Base-by-base conservation (phyloP, 2,797 vertebrate species). In the Pangasius sanitwongsei region DNA sequence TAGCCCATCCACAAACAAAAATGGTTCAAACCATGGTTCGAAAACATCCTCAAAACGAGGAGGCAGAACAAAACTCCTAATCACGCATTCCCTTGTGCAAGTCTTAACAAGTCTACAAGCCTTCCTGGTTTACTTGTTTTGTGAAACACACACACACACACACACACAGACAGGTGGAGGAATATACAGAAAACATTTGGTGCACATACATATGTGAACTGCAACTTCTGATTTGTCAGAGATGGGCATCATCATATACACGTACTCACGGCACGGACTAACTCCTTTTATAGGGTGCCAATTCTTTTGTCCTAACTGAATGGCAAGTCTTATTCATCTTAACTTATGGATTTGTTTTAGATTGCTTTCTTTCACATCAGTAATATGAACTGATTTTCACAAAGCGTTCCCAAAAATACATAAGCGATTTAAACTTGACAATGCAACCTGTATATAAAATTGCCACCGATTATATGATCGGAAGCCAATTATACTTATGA, bases 41-140 rank as follows among this genome's bases (percentile, higher is more conserved):
- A 48, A 48, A 7, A 48, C 44, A 48, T 48, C 44, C 44, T 48
- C 44, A 48, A 0, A 48, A 63, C 6, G 57, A 59, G 57, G 2
- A 85, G 18, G n/a, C 20, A 83, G 86, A 77, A 13, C 34, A 11
- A 83, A 83, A 41, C 25, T 16, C 23, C 44, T 7, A 55, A 74
- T 61, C 55, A 77, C n/a, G 2, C 85, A 82, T 69, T 89, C 16
- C 61, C 74, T 48, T 83, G 72, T 87, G 89, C 95, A 93, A 93
- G 95, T 93, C n/a, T 1, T 53, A 84, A 93, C 95, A 95, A 15
- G 94, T 80, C 87, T 41, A 93, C 95, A 94, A 15, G 94, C 82
- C 87, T 41, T 93, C 95, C 34, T 41, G 75, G 69, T 81, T 72
- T 74, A 67, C 8, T 57, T 83, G 34, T 37, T 72, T 86, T 81